Percentiles rank a stretch among this genome's conserved stretches.
Evolutionary conservation across 2,113 vertebrate species (phyloP).

Genomic region (Oncorhynchus mykiss): DNA sequence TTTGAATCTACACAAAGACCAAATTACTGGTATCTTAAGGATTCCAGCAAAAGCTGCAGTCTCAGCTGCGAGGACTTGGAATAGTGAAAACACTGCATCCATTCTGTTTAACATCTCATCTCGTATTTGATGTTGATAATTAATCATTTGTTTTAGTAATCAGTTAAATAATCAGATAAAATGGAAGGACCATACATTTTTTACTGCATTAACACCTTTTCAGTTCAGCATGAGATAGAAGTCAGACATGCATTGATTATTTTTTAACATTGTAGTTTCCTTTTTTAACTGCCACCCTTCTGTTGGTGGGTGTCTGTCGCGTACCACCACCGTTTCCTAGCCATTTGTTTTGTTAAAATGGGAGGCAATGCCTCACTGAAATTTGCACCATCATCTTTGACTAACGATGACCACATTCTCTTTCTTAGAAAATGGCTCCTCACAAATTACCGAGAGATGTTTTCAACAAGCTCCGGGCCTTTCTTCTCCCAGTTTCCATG

Average conservation of each 20-base stretch:
- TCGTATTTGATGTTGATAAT: background rate
- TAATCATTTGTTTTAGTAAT: too few species aligned
- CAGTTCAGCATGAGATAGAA: too few species aligned
- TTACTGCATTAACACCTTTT: too few species aligned
- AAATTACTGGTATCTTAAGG: background rate
- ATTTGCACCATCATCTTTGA: constrained; percentile 15
- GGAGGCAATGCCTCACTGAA: background rate
- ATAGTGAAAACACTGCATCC: background rate
- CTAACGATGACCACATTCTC: constrained; percentile 42
- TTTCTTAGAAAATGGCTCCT: constrained; percentile 72
- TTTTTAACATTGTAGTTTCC: too few species aligned
- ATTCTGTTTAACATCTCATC: too few species aligned
- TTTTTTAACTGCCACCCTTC: too few species aligned
- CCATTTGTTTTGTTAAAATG: too few species aligned
- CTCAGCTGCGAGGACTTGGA: background rate
- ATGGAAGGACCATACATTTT: too few species aligned
- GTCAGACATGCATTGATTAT: too few species aligned
- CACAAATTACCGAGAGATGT: constrained; percentile 68
- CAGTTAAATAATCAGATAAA: too few species aligned
- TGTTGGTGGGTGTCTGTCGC: too few species aligned
- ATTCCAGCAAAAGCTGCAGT: background rate
- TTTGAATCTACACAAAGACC: background rate
- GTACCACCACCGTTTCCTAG: too few species aligned
- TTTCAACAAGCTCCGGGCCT: constrained; percentile 65
- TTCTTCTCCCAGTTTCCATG: constrained; percentile 80